Evolutionary conservation across 2,888 invertebrate genomes (phyloP), one percentile per base, ranked within the genome.

Genomic region (Philonicus albiceps): DNA sequence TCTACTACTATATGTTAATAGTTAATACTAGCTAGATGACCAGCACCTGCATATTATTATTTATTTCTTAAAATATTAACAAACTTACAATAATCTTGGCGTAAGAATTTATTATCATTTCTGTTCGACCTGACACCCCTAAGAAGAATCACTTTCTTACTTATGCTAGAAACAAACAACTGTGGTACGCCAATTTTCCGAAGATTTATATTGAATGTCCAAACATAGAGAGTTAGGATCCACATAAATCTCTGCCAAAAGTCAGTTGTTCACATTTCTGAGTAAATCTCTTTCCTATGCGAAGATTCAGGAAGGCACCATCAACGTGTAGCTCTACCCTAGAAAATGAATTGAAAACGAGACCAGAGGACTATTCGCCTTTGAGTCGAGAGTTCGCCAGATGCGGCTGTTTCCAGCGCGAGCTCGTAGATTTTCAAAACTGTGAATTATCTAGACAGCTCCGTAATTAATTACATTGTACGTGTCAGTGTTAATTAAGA

Each of bases 401-500:
- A 13, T 53, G 53, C 81, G 34, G 19, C 81, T 55, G n/a, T 64
- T 55, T n/a, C 37, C 11, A 81, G 55, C 31, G 55, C 43, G 30
- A 19, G 81, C 34, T 37, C 81, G 34, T 81, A 19, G 31, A 81
- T 81, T 81, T 31, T 81, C 55, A 53, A 64, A 64, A 81, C 34
- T 81, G 34, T 64, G 55, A 81, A 53, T 55, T 81, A 81, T 81
- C 55, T 81, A 19, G 81, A 81, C 81, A 81, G 81, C 1, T n/a
- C 7, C 30, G 81, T 81, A 81, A 81, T 81, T 81, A 81, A 81
- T 81, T 81, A 55, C 55, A 19, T 55, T 53, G 81, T 81, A 81
- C 55, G 34, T 55, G 81, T 81, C 81, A 30, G 81, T 55, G 81
- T 55, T 81, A 81, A 81, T 81, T 81, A 81, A 81, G 81, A 81